phyloP scores from a whole-genome alignment of 1,140 invertebrate genomes.

The Sycophila sp. region DNA sequence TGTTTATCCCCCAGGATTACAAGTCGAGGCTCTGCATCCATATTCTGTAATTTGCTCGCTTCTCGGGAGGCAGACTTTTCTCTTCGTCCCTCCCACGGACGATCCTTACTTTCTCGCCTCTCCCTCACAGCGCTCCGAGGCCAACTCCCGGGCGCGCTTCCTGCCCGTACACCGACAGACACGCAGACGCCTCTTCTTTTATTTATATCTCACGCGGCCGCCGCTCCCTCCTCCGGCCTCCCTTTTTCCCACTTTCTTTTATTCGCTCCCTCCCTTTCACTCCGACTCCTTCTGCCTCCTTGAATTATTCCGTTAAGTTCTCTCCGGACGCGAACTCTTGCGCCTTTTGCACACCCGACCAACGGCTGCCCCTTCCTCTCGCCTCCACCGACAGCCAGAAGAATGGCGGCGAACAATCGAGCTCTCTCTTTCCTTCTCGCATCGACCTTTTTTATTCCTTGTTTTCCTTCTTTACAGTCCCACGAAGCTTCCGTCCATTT shows the following conservation, averaged over 20 bases:
- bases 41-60: slow-evolving; percentile 50
- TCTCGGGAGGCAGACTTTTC: slow-evolving; percentile 14
- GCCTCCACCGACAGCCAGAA: background rate
- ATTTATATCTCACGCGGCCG: slow-evolving; percentile 23
- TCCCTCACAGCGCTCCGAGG: background rate
- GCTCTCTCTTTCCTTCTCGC: background rate
- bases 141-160: background rate
- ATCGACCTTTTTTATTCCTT: background rate
- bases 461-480: background rate
- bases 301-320: slow-evolving; percentile 44
- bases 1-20: slow-evolving; percentile 55
- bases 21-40: slow-evolving; percentile 48
- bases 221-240: slow-evolving; percentile 4
- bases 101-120: slow-evolving; percentile 16
- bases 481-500: background rate
- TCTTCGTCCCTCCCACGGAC: slow-evolving; percentile 10
- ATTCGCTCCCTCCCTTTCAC: background rate
- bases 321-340: slow-evolving; percentile 15
- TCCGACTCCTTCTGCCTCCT: slow-evolving; percentile 20
- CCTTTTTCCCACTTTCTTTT: slow-evolving; percentile 17
- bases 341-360: slow-evolving; percentile 28
- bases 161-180: slow-evolving; percentile 13
- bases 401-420: slow-evolving; percentile 9
- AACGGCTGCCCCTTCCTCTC: background rate
- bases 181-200: slow-evolving; percentile 28